Evolutionary conservation across 2,113 vertebrate genomes (phyloP), one percentile per base, ranked within the genome.

Genomic region (Oceanodroma tethys): DNA sequence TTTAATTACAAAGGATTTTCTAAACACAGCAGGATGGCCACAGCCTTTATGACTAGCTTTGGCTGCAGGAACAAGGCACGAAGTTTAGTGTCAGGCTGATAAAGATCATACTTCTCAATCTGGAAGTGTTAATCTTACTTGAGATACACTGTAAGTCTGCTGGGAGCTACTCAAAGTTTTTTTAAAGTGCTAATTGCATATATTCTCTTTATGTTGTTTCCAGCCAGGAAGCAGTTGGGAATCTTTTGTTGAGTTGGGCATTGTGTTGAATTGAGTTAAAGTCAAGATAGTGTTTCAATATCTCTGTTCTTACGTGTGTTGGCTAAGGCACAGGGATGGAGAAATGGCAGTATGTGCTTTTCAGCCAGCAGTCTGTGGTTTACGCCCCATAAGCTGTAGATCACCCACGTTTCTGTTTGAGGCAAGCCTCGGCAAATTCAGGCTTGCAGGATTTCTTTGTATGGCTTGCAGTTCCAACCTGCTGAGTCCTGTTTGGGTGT

Each of bases 391-490:
- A 53, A 92, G 85, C 86, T 95, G 79, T 63, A 82, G 92, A 80
- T 86, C 88, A 76, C 75, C 86, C 86, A 38, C 2, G 6, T 62
- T 81, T 92, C 94, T 71, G 78, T 81, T 48, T 59, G 63, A 88
- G 85, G 43, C 91, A 95, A 91, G 97, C 73, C 89, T 48, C 72
- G n/a, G 93, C 96, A 96, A 55, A 93, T 81, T 75, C 86, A 88
- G 88, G 73, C 94, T 88, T 86, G 94, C 80, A 83, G 59, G 59
- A 13, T 52, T 86, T 74, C 86, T 92, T 81, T 67, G 80, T 78
- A 38, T 10, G 47, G 38, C 38, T 80, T 81, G 75, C 27, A 74
- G 27, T 52, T 74, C 68, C 55, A 88, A 59, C 90, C n/a, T 90
- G 88, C 80, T 36, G 59, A 83, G 80, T 90, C 88, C 68, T 84